phyloP scores from a whole-genome alignment of 2,888 invertebrate genomes.

The Serrognathus titanus region DNA sequence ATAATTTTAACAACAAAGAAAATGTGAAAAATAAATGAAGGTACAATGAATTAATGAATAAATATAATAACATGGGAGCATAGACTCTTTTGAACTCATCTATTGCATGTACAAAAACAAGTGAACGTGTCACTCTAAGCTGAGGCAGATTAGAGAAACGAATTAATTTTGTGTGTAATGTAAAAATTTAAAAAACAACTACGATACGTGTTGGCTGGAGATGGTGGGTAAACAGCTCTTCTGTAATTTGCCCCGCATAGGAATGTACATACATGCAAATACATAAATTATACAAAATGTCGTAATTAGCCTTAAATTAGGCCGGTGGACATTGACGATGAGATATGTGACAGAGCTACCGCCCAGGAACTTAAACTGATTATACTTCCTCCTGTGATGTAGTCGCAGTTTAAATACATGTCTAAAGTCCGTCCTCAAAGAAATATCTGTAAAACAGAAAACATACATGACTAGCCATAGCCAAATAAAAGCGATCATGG shows the following conservation, averaged over 20 bases:
- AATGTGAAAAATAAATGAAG: constrained; percentile 25
- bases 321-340: constrained; percentile 40
- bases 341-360: constrained; percentile 12
- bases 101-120: constrained; percentile 40
- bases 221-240: constrained; percentile 21
- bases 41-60: constrained; percentile 25
- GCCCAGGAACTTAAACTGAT: constrained; percentile 5
- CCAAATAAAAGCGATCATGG: constrained; percentile 31
- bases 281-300: constrained; percentile 33
- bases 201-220: constrained; percentile 31
- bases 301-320: constrained; percentile 44
- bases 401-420: constrained; percentile 21
- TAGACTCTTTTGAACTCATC: constrained; percentile 15
- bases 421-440: constrained; percentile 45
- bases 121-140: constrained; percentile 36
- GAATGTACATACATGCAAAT: constrained; percentile 44
- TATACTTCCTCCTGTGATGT: constrained; percentile 15
- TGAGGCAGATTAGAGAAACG: constrained; percentile 36
- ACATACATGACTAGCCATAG: constrained; percentile 47
- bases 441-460: constrained; percentile 53
- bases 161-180: constrained; percentile 27
- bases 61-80: constrained; percentile 27
- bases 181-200: constrained; percentile 40
- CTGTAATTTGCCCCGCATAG: constrained; percentile 37
- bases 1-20: constrained; percentile 19